Evolutionary conservation across 2,797 vertebrate genomes (phyloP), one percentile per base, ranked within the genome.

Genomic region (Lepilemur ruficaudatus): DNA sequence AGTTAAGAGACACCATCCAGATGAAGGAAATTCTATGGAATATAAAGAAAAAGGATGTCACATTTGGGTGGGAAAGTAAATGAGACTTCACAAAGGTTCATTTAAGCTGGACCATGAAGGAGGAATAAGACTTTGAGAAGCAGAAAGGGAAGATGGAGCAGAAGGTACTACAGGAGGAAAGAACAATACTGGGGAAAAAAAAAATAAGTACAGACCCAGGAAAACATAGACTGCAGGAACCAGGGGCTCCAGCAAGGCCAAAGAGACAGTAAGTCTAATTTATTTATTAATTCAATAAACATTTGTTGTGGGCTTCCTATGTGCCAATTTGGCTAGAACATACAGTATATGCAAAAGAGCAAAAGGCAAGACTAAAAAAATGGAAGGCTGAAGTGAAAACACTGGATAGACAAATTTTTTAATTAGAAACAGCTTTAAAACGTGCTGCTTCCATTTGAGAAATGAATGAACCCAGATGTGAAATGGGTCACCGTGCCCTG

Each of bases 371-470:
- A 57, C 9, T 35, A 32, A 46, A 43, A 93, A 43, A 52, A 46
- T 38, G 50, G 13, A 70, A 84, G 82, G 43, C 23, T 76, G 73
- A 57, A 28, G 50, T 65, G 52, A 52, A 90, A 67, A 76, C 65
- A 61, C 22, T 7, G 5, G 11, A 7, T 10, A 63, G 22, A 61
- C 50, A 84, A 46, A 30, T 38, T 22, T 81, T 88, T 67, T 76
- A 81, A 88, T 87, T 78, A 81, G 48, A 78, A 91, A 78, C 41
- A 89, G 52, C 48, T 91, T 94, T 72, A 48, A 88, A 73, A 67
- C 15, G 3, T 61, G 85, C 75, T 4, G 2, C 28, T 73, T 87
- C 81, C n/a, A 20, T 65, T 55, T 67, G 85, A 78, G 78, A 85
- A 81, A 76, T 59, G 67, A 83, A 70, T n/a, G 22, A 90, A 82